Evolutionary conservation across 2,113 vertebrate species (phyloP), one percentile per base, ranked within the genome.

Genomic region (Spermophilus dauricus): DNA sequence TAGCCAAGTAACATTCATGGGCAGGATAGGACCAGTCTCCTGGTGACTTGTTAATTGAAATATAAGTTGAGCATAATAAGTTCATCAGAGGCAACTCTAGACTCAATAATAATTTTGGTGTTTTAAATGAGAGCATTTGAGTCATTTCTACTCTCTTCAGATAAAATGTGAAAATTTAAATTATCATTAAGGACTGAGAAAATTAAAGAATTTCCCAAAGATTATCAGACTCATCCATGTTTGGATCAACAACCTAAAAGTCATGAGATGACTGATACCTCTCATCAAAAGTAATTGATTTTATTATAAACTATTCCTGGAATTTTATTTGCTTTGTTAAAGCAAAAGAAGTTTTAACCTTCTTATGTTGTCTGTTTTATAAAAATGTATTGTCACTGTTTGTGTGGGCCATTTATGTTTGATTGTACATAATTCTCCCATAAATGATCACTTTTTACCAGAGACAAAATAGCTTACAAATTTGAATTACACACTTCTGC

Each of bases 61-160:
- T 34, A 72, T 4, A 75, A 97, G 75, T 86, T 28, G 18, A 58
- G 20, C 34, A 37, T 89, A 51, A 72, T 0, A 18, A 87, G 82
- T 95, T 92, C 13, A 48, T 75, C 28, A 94, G 22, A 56, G 84
- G 91, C 86, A 94, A 93, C 63, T 97, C 16, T 91, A 81, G 77
- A 65, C 72, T 69, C 32, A 84, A 78, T 45, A 88, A 72, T 86
- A 28, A 97, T 91, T 69, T 24, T 97, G 76, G 16, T 65, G 94
- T 88, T 72, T 30, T 95, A 98, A 96, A 56, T 98, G 39, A 92
- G 53, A 97, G n/a, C 1, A 95, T 96, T 51, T 91, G 76, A 98
- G 86, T 89, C 76, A 92, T 89, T 97, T 97, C 51, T 94, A 96
- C 13, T 78, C 13, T 63, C 83, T 96, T 78, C 69, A 87, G 39